phyloP scores from a whole-genome alignment of 37 sponge, comb jelly and placozoan species.

The Cliona cf. orientalis region DNA sequence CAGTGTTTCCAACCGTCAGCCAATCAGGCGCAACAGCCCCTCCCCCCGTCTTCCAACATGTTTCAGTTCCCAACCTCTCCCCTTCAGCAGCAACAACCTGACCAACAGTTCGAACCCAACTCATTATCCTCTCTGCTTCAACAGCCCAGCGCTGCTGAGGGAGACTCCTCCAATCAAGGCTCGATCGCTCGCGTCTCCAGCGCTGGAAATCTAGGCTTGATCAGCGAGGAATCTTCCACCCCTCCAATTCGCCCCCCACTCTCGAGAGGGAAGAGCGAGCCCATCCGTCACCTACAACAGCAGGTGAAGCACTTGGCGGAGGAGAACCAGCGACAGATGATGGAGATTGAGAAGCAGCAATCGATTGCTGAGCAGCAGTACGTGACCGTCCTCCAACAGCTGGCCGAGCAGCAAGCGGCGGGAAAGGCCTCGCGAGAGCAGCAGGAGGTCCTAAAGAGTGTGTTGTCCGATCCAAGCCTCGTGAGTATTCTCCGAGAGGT shows the following conservation, averaged over 20 bases:
- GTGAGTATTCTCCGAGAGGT: slow-evolving; percentile 38
- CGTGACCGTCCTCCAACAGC: slow-evolving; percentile 26
- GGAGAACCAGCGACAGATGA: slow-evolving; percentile 35
- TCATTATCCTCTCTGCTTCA: not conserved
- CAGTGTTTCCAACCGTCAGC: not conserved
- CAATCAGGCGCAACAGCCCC: not conserved
- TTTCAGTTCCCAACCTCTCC: not conserved
- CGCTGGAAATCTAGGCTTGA: not conserved
- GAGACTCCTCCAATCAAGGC: not conserved
- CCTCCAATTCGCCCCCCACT: slow-evolving; percentile 15
- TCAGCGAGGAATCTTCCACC: not conserved
- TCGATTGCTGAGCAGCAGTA: slow-evolving; percentile 39
- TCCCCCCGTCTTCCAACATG: not conserved
- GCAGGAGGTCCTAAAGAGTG: slow-evolving; percentile 37
- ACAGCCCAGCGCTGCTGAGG: not conserved
- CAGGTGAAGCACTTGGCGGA: slow-evolving; percentile 43
- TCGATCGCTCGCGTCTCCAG: slow-evolving; percentile 21
- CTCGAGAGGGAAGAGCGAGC: slow-evolving; percentile 38
- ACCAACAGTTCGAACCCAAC: not conserved
- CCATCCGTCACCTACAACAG: slow-evolving; percentile 7
- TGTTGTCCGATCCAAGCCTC: slow-evolving; percentile 47
- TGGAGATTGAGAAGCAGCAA: slow-evolving; percentile 60
- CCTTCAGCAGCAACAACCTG: not conserved
- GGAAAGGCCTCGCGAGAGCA: slow-evolving; percentile 49
- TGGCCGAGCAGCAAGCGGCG: slow-evolving; percentile 8